Evolutionary conservation across 2,797 vertebrate genomes (phyloP), one percentile per base, ranked within the genome.

Genomic region (Poeciliopsis infans): DNA sequence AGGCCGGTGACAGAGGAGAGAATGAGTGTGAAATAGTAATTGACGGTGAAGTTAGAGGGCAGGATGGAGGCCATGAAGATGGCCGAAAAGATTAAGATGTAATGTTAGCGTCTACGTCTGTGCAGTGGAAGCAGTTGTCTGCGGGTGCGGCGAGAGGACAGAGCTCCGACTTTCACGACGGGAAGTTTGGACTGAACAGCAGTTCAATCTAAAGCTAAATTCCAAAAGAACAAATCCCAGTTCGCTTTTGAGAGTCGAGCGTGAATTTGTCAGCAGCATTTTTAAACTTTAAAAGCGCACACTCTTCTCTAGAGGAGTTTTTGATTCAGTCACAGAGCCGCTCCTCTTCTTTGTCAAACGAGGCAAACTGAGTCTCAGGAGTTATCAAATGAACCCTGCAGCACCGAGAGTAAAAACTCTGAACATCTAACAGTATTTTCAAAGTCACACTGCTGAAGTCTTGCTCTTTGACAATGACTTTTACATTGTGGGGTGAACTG

Each of bases 41-140:
- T 83, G 87, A 89, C 89, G 86, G 84, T 87, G 79, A 85, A 85
- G 86, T 90, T 88, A 89, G 74, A 82, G 72, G 83, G 78, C 68
- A 2, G 80, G 80, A 83, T 59, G 76, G 74, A 89, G 80, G 81
- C 25, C 46, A 55, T 84, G 78, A 25, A 85, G 84, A 82, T 78
- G 36, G 33, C 64, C 1, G 71, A 51, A 75, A 75, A 75, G 86
- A 89, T 64, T 79, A 79, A 82, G 87, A 86, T 76, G 59, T 86
- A 88, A 55, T 31, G 36, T n/a, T 79, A 13, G 53, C 74, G 85
- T 55, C 33, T 3, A 70, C 25, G 51, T 45, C 41, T 71, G 73
- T 81, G 74, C 4, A 18, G 15, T 43, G 51, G 66, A 59, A 55
- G 74, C 28, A 31, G 36, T 69, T 77, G 81, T 75, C 59, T 36